Base-by-base conservation (phyloP, 37 sponge, comb jelly and placozoan genomes). In the Tethya wilhelma region DNA sequence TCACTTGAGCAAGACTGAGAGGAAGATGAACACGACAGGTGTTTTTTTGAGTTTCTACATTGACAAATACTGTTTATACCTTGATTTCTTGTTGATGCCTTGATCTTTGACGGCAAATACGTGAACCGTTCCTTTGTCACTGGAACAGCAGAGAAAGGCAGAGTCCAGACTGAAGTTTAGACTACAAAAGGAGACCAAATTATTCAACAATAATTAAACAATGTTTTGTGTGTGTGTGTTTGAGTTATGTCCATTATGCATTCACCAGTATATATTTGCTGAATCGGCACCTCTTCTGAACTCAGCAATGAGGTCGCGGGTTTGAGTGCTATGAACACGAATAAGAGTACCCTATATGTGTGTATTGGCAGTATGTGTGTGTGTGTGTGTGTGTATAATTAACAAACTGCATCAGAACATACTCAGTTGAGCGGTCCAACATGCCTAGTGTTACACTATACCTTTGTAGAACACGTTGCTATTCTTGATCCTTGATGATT, bases 111-210 rank as follows among this genome's bases (percentile, higher is more conserved):
- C 82, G 12, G 99, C 94, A 75, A 95, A 98, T 0, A 98, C 91
- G 56, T 98, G 99, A 32, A 98, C 94, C 34, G 99, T 98, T 0
- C 96, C 99, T 53, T 98, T 98, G 72, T 98, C 99, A 80, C 99
- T 98, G 63, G 89, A 90, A n/a, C 80, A 95, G 68, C 96, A 95
- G 45, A 98, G 65, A 70, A 87, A 98, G 38, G 63, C 57, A 25
- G 89, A 90, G 81, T 95, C 94, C 53, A 69, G 82, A 65, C 96
- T 98, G 82, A 98, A 98, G 38, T 73, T 86, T 31, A 98, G 78
- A 40, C 98, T 93, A 32, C 30, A 62, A n/a, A n/a, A n/a, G n/a
- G n/a, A n/a, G n/a, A n/a, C n/a, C n/a, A n/a, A n/a, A n/a, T n/a
- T n/a, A n/a, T n/a, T n/a, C n/a, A n/a, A n/a, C n/a, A n/a, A n/a